Evolutionary conservation across 2,797 vertebrate species (phyloP).

Genomic region (Acomys russatus): DNA sequence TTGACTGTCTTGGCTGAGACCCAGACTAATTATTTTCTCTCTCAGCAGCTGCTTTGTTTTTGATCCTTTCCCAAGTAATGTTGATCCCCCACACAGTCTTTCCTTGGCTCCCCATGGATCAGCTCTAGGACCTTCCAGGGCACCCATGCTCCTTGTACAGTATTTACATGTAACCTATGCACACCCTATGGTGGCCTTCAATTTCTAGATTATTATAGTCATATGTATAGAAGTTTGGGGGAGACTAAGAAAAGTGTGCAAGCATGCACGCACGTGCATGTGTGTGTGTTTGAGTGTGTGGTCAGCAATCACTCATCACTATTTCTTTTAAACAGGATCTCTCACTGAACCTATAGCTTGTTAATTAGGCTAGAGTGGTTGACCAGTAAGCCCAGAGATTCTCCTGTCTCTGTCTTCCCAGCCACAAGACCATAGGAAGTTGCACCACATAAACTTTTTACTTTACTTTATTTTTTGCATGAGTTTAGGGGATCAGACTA

Average conservation of each 20-base stretch:
- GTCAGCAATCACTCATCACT: not conserved
- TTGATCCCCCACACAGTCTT: not conserved
- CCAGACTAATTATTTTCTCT: slow-evolving; percentile 37
- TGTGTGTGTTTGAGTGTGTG: not conserved
- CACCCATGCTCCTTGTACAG: not conserved
- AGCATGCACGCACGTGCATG: not conserved
- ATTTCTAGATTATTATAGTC: not conserved
- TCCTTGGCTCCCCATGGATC: not conserved
- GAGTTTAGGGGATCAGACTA: not conserved
- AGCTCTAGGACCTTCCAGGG: not conserved
- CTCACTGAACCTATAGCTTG: not conserved
- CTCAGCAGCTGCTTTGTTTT: not conserved
- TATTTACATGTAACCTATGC: not conserved
- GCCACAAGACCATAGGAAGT: not conserved
- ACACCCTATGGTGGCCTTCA: not conserved
- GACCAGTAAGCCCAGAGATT: not conserved
- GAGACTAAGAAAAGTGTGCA: not conserved
- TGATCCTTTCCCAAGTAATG: not conserved
- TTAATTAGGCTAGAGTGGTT: not conserved
- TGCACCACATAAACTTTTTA: not conserved
- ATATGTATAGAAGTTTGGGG: not conserved
- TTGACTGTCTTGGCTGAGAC: not conserved
- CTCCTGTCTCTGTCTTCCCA: not conserved
- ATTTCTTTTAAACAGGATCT: not conserved
- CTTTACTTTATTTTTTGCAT: not conserved